Conservation (phyloP, 53 echinoderm and acorn worm species). For the Mesocentrotus franciscanus region DNA sequence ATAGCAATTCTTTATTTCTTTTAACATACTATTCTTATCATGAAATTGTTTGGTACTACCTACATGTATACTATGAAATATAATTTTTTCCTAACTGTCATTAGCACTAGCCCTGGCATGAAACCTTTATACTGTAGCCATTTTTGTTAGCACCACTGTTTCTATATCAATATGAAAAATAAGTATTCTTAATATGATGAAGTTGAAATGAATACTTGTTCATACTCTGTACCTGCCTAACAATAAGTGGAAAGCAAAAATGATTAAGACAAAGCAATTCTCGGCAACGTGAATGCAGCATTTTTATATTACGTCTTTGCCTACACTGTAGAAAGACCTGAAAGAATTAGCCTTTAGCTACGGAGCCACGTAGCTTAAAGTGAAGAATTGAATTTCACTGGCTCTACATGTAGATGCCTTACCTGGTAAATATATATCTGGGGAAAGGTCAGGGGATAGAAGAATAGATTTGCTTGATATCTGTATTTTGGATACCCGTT, state of each 20-base stretch:
- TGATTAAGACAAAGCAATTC: not conserved
- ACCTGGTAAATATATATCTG: constrained; percentile 16
- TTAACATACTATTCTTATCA: too few species aligned
- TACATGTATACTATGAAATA: too few species aligned
- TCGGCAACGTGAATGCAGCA: not conserved
- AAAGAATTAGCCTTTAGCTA: not conserved
- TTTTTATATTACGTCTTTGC: not conserved
- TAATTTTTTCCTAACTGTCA: too few species aligned
- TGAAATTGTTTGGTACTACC: too few species aligned
- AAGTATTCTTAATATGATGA: not conserved
- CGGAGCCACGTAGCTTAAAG: not conserved
- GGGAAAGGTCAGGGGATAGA: constrained; percentile 11
- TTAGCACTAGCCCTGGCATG: not conserved
- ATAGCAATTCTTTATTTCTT: too few species aligned
- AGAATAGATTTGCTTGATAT: constrained; percentile 18
- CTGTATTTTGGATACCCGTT: not conserved
- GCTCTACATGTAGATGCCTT: not conserved
- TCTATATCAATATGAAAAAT: not conserved
- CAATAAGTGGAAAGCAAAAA: not conserved
- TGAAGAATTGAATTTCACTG: constrained; percentile 1
- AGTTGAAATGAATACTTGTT: too few species aligned
- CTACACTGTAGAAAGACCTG: not conserved
- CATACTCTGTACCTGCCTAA: not conserved
- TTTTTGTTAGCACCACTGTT: not conserved
- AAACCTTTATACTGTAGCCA: not conserved